These are phyloP conservation scores for Platysternon megacephalum DNA, from an alignment of 2,113 vertebrate genomes.

Conservation along the genomic window DNA sequence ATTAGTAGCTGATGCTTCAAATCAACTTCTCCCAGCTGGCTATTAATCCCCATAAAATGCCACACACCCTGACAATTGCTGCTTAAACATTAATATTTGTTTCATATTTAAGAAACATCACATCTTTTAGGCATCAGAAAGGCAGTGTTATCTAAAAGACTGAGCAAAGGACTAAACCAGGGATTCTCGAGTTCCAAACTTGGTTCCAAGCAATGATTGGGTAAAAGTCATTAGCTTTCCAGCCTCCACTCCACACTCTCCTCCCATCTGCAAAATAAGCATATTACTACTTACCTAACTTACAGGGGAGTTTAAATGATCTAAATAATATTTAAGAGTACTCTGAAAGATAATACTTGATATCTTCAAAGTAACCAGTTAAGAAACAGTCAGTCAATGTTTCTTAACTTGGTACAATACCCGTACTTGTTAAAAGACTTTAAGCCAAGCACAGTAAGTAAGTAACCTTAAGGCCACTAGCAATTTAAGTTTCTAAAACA, in stretches of 20 bases:
- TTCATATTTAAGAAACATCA: neutral
- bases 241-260: neutral
- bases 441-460: neutral
- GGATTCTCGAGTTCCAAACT: neutral
- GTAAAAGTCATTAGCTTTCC: neutral
- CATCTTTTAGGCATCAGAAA: neutral
- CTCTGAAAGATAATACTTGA: neutral
- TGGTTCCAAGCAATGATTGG: neutral
- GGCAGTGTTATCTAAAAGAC: neutral
- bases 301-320: neutral
- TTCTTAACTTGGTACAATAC: neutral
- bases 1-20: neutral
- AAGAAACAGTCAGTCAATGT: neutral
- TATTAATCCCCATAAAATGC: neutral
- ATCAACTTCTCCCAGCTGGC: neutral
- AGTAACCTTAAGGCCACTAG: neutral
- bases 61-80: neutral
- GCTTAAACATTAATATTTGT: neutral
- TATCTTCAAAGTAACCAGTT: neutral
- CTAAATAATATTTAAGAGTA: neutral
- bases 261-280: neutral
- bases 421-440: neutral
- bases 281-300: neutral
- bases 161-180: neutral
- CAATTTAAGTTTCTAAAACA: neutral